Percentiles rank a stretch among this genome's conserved stretches.
Evolutionary conservation across 1,140 invertebrate species (phyloP).

Genomic region (Drosophila arizonae): DNA sequence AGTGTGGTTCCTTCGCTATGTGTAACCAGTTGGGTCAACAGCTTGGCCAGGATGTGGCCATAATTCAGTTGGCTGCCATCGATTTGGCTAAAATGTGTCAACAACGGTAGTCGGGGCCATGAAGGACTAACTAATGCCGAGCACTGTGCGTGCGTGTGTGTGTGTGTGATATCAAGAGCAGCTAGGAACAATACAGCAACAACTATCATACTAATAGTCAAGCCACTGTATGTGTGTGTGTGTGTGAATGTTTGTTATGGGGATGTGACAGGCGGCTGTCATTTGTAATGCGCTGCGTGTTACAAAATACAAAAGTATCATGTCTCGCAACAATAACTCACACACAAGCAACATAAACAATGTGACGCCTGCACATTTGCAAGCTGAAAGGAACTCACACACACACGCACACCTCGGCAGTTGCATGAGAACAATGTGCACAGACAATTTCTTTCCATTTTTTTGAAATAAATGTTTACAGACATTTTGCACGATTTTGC

Average conservation of each 20-base stretch:
- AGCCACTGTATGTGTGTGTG: neutral
- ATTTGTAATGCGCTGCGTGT: constrained; percentile 65
- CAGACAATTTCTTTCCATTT: constrained; percentile 16
- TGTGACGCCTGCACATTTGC: constrained; percentile 38
- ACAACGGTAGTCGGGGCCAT: constrained; percentile 25
- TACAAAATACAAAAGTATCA: constrained; percentile 60
- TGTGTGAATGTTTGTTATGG: constrained; percentile 25
- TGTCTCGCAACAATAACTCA: constrained; percentile 70
- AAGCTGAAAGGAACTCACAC: constrained; percentile 36
- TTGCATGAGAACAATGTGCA: constrained; percentile 8
- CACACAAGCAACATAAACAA: constrained; percentile 47
- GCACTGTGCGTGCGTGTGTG: constrained; percentile 22
- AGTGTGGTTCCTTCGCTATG: neutral
- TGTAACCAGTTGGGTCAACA: constrained; percentile 29
- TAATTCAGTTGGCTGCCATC: constrained; percentile 63
- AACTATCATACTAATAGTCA: constrained; percentile 50
- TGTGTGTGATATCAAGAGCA: constrained; percentile 14
- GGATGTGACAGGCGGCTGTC: constrained; percentile 67
- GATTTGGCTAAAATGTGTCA: constrained; percentile 47
- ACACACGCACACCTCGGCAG: neutral
- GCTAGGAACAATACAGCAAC: constrained; percentile 32
- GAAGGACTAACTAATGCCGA: constrained; percentile 54
- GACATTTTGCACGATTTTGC: constrained; percentile 65
- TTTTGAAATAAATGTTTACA: constrained; percentile 72
- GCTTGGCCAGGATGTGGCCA: constrained; percentile 43